Percentiles rank a stretch among this genome's conserved stretches.
Evolutionary conservation across 2,888 invertebrate genomes (phyloP).

Genomic region (Lordiphosa andalusiaca): DNA sequence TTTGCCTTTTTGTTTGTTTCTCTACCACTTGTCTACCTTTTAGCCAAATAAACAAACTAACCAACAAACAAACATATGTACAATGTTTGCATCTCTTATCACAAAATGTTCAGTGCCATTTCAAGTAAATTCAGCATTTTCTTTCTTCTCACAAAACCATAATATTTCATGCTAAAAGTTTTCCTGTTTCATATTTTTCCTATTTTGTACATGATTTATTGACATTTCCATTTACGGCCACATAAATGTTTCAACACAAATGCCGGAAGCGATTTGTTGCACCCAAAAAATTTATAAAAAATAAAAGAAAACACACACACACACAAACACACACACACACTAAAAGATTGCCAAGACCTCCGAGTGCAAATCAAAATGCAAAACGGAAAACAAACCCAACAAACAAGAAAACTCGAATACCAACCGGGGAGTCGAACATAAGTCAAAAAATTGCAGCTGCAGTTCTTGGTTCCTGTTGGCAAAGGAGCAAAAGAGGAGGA

Average conservation of each 20-base stretch:
- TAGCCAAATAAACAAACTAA: conserved; percentile 8
- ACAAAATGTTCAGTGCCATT: conserved; percentile 11
- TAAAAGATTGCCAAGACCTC: conserved; percentile 49
- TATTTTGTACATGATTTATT: conserved; percentile 59
- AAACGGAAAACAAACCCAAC: conserved; percentile 53
- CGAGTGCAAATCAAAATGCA: conserved; percentile 67
- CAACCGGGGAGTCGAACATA: conserved; percentile 53
- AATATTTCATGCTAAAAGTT: conserved; percentile 45
- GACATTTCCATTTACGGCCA: conserved; percentile 74
- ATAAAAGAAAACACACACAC: conserved; percentile 24
- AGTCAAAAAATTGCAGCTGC: conserved; percentile 54
- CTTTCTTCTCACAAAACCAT: conserved; percentile 36
- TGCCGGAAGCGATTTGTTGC: conserved; percentile 73
- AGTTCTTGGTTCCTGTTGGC: conserved; percentile 2
- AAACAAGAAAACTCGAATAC: conserved; percentile 47
- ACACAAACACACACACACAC: too few relatives aligned
- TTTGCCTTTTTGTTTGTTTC: conserved; percentile 6
- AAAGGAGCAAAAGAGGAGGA: conserved; percentile 3
- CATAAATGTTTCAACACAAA: conserved; percentile 73
- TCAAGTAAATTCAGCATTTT: background rate
- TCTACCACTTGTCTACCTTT: conserved; percentile 5
- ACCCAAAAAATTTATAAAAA: conserved; percentile 7
- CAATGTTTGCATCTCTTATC: conserved; percentile 9
- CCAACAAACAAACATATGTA: conserved; percentile 13
- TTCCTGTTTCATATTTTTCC: conserved; percentile 47